These are phyloP conservation scores for Drosophila sp. DNA, from an alignment of 1,140 invertebrate species.

Conservation along the genomic window DNA sequence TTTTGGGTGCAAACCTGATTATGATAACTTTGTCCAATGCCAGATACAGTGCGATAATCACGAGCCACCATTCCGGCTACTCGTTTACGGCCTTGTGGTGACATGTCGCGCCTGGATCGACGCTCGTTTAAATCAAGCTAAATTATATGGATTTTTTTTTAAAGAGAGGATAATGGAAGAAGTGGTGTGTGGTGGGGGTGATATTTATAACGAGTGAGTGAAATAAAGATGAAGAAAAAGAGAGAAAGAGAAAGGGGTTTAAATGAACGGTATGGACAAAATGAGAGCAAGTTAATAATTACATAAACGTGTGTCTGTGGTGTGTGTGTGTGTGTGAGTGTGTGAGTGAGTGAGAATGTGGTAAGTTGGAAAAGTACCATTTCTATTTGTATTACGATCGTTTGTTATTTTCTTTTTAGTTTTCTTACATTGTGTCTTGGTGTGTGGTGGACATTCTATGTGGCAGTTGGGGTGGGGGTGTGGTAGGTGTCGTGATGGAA, in stretches of 20 bases:
- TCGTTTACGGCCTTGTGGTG: constrained; percentile 89
- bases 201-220: constrained; percentile 19
- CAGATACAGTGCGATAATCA: constrained; percentile 84
- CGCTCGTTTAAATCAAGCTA: constrained; percentile 83
- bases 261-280: constrained; percentile 65
- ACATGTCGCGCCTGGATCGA: constrained; percentile 89
- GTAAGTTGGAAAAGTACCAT: not conserved
- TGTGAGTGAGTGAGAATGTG: constrained; percentile 11
- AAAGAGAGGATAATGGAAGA: constrained; percentile 11
- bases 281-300: constrained; percentile 46
- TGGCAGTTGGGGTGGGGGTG: constrained; percentile 11
- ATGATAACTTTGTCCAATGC: constrained; percentile 83
- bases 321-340: constrained; percentile 36
- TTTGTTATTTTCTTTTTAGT: not conserved
- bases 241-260: constrained; percentile 62
- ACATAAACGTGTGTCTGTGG: constrained; percentile 34
- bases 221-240: constrained; percentile 50
- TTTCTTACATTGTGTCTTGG: constrained; percentile 42
- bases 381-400: constrained; percentile 15
- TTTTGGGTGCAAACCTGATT: constrained; percentile 82
- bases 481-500: constrained; percentile 14
- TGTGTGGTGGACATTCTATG: constrained; percentile 16
- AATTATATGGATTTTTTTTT: constrained; percentile 31
- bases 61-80: constrained; percentile 86
- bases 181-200: constrained; percentile 27